Evolutionary conservation across 2,888 invertebrate genomes (phyloP).

Genomic region (Aleiodes leptofemur): DNA sequence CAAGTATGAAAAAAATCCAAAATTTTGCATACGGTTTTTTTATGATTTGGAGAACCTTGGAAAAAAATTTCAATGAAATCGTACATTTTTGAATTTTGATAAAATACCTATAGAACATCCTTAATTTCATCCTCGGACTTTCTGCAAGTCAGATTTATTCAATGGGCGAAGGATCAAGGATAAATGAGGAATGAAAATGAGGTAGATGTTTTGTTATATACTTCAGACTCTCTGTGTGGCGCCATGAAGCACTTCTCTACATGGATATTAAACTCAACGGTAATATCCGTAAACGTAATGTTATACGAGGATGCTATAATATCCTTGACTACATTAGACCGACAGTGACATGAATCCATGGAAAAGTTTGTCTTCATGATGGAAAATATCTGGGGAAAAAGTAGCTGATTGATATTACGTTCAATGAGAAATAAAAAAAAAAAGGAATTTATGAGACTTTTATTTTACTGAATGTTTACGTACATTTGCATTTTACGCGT

Average conservation of each 20-base stretch:
- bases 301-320: slow-evolving; percentile 16
- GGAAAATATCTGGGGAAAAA: neutral
- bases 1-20: no score
- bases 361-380: neutral
- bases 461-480: no score
- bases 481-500: no score
- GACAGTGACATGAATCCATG: slow-evolving; percentile 20
- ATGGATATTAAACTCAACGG: slow-evolving; percentile 21
- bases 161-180: neutral
- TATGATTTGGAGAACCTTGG: no score
- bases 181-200: neutral
- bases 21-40: no score
- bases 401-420: neutral
- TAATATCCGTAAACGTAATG: slow-evolving; percentile 32
- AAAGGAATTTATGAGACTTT: no score
- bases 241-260: slow-evolving; percentile 21
- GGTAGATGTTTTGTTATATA: neutral
- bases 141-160: neutral
- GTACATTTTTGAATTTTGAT: no score
- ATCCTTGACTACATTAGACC: slow-evolving; percentile 12
- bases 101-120: no score
- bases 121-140: no score
- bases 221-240: slow-evolving; percentile 17
- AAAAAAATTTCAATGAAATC: no score
- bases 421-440: neutral